phyloP scores from a whole-genome alignment of 2,113 vertebrate species.

The Pandion haliaetus region DNA sequence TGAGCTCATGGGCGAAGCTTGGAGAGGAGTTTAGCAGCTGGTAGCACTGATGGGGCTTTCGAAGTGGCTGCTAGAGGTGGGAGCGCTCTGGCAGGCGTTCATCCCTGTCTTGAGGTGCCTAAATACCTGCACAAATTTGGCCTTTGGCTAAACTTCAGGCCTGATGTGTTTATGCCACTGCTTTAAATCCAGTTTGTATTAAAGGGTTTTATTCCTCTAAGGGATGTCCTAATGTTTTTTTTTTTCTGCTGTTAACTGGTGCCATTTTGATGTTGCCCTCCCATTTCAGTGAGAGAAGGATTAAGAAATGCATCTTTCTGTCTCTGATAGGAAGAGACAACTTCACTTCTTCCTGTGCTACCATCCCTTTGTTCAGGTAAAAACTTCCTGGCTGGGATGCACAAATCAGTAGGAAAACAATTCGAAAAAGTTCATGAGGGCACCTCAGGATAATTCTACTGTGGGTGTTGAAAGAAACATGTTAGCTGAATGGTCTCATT shows the following conservation, averaged over 20 bases:
- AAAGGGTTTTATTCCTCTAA: neutral
- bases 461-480: constrained; percentile 21
- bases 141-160: neutral
- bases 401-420: neutral
- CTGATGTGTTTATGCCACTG: neutral
- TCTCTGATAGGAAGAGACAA: neutral
- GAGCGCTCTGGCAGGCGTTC: neutral
- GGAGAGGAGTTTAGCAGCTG: neutral
- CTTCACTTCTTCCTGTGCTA: neutral
- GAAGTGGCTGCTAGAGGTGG: neutral
- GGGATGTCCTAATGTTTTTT: neutral
- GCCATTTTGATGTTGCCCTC: neutral
- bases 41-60: neutral
- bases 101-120: neutral
- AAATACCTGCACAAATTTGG: neutral
- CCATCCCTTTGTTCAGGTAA: neutral
- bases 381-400: constrained; percentile 1
- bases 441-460: constrained; percentile 59
- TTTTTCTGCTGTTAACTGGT: neutral
- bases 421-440: constrained; percentile 30
- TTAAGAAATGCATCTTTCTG: neutral
- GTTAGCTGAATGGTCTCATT: constrained; percentile 9
- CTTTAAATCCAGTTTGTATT: neutral
- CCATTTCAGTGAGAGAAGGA: neutral
- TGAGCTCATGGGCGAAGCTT: neutral